Evolutionary conservation across 2,888 invertebrate genomes (phyloP), one percentile per base, ranked within the genome.

Genomic region (Sepioteuthis lessoniana): DNA sequence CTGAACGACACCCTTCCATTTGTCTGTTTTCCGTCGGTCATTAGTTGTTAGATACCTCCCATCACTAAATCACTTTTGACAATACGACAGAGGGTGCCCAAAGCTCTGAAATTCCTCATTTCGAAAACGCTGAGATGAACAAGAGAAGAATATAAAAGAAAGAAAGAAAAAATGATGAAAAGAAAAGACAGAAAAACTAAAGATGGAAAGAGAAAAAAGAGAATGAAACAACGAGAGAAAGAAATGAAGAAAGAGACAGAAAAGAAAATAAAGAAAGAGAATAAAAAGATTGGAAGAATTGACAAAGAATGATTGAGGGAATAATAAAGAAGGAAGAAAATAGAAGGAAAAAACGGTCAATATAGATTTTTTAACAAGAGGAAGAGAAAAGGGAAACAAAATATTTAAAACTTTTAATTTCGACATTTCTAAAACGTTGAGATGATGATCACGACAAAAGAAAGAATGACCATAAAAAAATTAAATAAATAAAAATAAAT

Each of bases 61-160:
- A 76, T 76, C 76, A 76, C 76, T 76, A 76, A 76, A 76, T 76
- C n/a, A 76, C 76, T 76, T 13, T 76, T 76, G 76, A 76, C 76
- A 76, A 76, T n/a, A 76, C 76, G 76, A 76, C n/a, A 76, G 76
- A n/a, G 76, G 76, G 19, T n/a, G 76, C 76, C 76, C n/a, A n/a
- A 76, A 76, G 76, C 76, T 76, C 76, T 76, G 76, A 76, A 76
- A 76, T 35, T 76, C 76, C 76, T n/a, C 76, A 35, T 76, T 76
- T 76, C 19, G 76, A 76, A 76, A 76, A 76, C 76, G 76, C n/a
- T 13, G n/a, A n/a, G 76, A 35, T 35, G n/a, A 76, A 76, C 76
- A 35, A 16, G n/a, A 16, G 35, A 35, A n/a, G n/a, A 4, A 16
- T 10, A 35, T 76, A n/a, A 76, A 76, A 13, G n/a, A n/a, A 76